phyloP scores from a whole-genome alignment of 2,113 vertebrate genomes.

The Chlorodrepanis virens region DNA sequence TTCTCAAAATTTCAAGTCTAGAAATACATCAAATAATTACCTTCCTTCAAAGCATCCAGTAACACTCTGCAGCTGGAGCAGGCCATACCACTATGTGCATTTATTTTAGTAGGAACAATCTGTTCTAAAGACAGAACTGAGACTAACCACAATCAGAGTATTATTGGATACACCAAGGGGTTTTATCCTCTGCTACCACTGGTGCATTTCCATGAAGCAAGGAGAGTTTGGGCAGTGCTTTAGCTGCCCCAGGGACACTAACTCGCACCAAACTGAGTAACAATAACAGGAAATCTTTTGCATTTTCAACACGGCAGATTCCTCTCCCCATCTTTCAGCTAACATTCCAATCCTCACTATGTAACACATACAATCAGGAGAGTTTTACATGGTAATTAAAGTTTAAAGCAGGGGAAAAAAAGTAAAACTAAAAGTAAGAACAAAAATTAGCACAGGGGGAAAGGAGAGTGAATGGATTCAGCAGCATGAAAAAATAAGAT shows the following conservation, averaged over 20 bases:
- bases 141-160: background rate
- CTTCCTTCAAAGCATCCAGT: background rate
- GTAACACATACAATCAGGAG: background rate
- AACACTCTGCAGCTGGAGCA: background rate
- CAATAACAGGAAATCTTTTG: conserved; percentile 23
- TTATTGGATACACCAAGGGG: background rate
- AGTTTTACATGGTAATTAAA: background rate
- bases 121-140: background rate
- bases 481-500: background rate
- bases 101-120: background rate
- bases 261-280: background rate
- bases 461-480: background rate
- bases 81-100: background rate
- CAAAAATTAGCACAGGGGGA: background rate
- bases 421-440: background rate
- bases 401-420: background rate
- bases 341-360: background rate
- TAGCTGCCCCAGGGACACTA: background rate
- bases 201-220: background rate
- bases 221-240: background rate
- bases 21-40: background rate
- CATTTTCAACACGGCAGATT: background rate
- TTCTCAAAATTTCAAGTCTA: background rate
- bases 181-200: background rate
- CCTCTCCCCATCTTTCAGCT: background rate